Percentiles rank a stretch among this genome's conserved stretches.
Conservation (phyloP, 2,797 vertebrate species). For the Hypotaenidia philippensis region DNA sequence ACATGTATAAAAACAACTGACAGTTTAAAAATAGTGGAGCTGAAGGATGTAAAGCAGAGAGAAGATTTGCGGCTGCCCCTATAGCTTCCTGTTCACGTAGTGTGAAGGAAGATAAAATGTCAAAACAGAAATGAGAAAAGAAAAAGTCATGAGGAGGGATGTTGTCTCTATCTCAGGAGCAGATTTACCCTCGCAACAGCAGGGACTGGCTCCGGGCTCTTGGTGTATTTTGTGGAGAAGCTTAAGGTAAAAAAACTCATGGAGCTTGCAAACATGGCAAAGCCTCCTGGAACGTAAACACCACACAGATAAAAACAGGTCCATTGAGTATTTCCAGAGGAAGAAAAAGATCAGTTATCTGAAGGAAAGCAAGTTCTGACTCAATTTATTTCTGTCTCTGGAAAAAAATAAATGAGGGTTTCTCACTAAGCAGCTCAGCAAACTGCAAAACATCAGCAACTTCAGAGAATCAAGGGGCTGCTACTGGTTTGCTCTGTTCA, state of each 20-base stretch:
- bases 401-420: not conserved
- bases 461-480: not conserved
- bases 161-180: not conserved
- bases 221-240: constrained; percentile 10
- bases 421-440: not conserved
- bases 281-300: constrained; percentile 32
- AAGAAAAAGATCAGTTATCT: constrained; percentile 46
- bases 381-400: constrained; percentile 56
- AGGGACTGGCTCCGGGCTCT: not conserved
- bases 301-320: not conserved
- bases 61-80: not conserved
- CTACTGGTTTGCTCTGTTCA: not conserved
- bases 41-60: not conserved
- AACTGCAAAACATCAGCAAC: not conserved
- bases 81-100: constrained; percentile 24
- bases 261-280: constrained; percentile 19
- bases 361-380: constrained; percentile 35
- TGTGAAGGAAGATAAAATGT: constrained; percentile 19
- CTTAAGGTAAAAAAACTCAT: not conserved
- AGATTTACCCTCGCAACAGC: not conserved
- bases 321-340: constrained; percentile 28
- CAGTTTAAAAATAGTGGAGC: constrained; percentile 27
- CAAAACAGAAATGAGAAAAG: constrained; percentile 30
- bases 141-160: not conserved
- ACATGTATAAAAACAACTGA: not conserved